Evolutionary conservation across 1,140 invertebrate species (phyloP).

Genomic region (Nasonia vitripennis): DNA sequence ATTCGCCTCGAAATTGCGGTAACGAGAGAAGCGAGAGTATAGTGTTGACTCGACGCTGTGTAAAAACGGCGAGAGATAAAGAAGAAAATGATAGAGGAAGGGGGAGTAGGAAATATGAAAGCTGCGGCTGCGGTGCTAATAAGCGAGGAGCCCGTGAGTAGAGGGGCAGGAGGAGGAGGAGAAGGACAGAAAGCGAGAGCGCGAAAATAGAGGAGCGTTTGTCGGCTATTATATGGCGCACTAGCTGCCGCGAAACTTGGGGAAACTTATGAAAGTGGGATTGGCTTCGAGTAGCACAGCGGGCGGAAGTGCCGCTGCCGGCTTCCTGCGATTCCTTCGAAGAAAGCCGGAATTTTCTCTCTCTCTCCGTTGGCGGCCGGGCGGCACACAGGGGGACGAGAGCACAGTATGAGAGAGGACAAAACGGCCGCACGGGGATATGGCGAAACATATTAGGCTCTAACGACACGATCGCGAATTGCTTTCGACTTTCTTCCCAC

Average conservation of each 20-base stretch:
- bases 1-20: not conserved
- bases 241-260: constrained; percentile 67
- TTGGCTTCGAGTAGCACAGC: constrained; percentile 59
- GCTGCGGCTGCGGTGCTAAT: constrained; percentile 45
- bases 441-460: constrained; percentile 69
- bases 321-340: constrained; percentile 8
- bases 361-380: too few relatives aligned
- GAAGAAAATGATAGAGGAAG: not conserved
- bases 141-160: constrained; percentile 49
- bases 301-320: constrained; percentile 35
- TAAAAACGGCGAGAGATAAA: constrained; percentile 18
- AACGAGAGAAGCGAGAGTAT: constrained; percentile 21
- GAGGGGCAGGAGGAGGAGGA: constrained; percentile 30
- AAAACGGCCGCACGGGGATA: constrained; percentile 61
- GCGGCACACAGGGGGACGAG: constrained; percentile 22
- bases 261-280: constrained; percentile 70
- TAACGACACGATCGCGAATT: constrained; percentile 67
- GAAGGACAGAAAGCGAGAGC: constrained; percentile 50
- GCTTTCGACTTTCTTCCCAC: constrained; percentile 64
- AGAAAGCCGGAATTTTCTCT: not conserved
- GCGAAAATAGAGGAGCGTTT: constrained; percentile 44
- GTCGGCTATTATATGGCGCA: constrained; percentile 65
- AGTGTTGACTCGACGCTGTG: not conserved
- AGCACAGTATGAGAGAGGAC: not conserved
- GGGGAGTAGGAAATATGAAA: constrained; percentile 22